Percentiles rank a stretch among this genome's conserved stretches.
phyloP scores from a whole-genome alignment of 2,113 vertebrate genomes.

The Alethe castanea region DNA sequence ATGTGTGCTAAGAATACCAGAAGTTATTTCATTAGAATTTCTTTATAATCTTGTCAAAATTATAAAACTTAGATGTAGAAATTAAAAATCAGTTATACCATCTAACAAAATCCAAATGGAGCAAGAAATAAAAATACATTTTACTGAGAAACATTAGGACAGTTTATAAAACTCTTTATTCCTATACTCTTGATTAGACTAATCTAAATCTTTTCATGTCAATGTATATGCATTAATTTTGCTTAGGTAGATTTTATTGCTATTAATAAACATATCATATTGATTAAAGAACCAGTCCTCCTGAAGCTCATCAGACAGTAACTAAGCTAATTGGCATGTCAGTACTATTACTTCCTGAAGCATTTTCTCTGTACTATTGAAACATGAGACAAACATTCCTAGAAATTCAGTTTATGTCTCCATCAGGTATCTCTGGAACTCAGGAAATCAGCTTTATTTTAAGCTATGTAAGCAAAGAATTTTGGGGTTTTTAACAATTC shows the following conservation, averaged over 20 bases:
- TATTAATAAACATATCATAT: background rate
- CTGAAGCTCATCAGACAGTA: background rate
- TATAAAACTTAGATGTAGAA: background rate
- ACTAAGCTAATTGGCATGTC: background rate
- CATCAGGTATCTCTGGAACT: background rate
- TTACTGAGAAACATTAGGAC: background rate
- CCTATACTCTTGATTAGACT: background rate
- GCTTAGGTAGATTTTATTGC: background rate
- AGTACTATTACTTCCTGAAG: background rate
- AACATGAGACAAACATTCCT: background rate
- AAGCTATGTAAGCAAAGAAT: background rate
- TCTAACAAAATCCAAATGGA: background rate
- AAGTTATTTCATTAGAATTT: background rate
- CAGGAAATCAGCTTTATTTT: background rate
- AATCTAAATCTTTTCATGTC: background rate
- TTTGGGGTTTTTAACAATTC: background rate
- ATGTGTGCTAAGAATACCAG: background rate
- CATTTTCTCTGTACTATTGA: background rate
- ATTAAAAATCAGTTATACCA: background rate
- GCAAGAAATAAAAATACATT: background rate
- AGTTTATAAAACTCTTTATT: background rate
- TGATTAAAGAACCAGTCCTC: background rate
- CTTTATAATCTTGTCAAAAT: background rate
- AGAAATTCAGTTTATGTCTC: background rate
- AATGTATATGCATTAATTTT: background rate